Evolutionary conservation across 2,888 invertebrate species (phyloP).

Genomic region (Palloptera scutellata): DNA sequence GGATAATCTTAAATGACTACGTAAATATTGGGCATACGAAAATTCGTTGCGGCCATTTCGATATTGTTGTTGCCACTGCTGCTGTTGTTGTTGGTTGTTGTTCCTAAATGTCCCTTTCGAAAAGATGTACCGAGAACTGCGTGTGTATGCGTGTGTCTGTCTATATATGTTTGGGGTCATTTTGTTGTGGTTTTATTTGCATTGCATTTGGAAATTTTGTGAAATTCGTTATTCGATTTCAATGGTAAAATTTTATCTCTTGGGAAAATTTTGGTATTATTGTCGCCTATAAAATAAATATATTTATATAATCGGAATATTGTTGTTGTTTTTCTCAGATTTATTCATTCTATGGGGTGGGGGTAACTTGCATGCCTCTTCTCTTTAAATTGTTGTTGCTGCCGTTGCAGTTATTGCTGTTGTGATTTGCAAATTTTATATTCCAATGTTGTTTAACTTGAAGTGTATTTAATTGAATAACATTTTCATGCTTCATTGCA

Average conservation of each 20-base stretch:
- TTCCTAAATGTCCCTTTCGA: not conserved
- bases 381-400: constrained; percentile 35
- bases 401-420: constrained; percentile 39
- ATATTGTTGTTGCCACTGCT: not conserved
- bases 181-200: constrained; percentile 22
- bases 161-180: not conserved
- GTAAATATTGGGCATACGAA: constrained; percentile 60
- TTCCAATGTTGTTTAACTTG: constrained; percentile 15
- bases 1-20: constrained; percentile 63
- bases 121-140: not conserved
- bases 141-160: not conserved
- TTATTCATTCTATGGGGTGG: not conserved
- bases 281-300: not conserved
- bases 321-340: constrained; percentile 25
- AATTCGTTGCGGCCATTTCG: constrained; percentile 50
- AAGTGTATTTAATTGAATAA: constrained; percentile 52
- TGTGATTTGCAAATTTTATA: constrained; percentile 19
- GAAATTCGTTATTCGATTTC: constrained; percentile 2
- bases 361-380: not conserved
- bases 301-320: not conserved
- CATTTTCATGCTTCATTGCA: constrained; percentile 46
- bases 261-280: too few relatives aligned
- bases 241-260: not conserved
- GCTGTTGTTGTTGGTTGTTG: not conserved
- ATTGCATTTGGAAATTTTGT: constrained; percentile 18